Base-by-base conservation (phyloP, 2,888 invertebrate genomes). In the Nowickia ferox region DNA sequence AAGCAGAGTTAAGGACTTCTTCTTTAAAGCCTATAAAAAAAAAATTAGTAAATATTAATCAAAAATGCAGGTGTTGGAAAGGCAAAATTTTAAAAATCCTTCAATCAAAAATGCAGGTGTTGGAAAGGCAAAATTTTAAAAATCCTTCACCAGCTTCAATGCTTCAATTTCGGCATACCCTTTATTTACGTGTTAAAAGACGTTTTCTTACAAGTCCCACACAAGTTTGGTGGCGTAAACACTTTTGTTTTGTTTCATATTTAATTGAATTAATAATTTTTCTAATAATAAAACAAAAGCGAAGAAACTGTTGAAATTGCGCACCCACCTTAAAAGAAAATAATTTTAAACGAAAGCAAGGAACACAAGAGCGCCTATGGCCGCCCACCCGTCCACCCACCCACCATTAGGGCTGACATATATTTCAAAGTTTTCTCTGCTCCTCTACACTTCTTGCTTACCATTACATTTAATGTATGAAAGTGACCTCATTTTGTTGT, bases 401-500 rank as follows among this genome's bases (percentile, higher is more conserved):
- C n/a, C 19, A 72, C 19, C 59, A 8, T 22, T 65, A 42, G 4
- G 1, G 2, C 38, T 38, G 19, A n/a, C 55, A 71, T 59, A 77
- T 57, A 69, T 63, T 15, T 30, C 6, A 2, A 13, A 13, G 10
- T 22, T 51, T 65, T 55, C 40, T 22, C 11, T 11, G 9, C 8
- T 19, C 1, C 40, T 40, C 30, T 44, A 30, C 2, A 9, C 8
- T 30, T 48, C 11, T 81, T 46, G 9, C 11, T 57, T 48, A 17
- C 9, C 38, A 69, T 80, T 66, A 53, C 61, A 53, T 68, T 68
- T 51, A 68, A 74, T 81, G 55, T 72, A 66, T 76, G 57, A 72
- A 81, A 81, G 59, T 81, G 76, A 84, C 84, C 84, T 84, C 76
- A 81, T 84, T 84, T 84, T 44, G 15, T 51, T 53, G 8, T 53